Conservation (phyloP, 2,888 invertebrate species). For the Cyaniris semiargus region DNA sequence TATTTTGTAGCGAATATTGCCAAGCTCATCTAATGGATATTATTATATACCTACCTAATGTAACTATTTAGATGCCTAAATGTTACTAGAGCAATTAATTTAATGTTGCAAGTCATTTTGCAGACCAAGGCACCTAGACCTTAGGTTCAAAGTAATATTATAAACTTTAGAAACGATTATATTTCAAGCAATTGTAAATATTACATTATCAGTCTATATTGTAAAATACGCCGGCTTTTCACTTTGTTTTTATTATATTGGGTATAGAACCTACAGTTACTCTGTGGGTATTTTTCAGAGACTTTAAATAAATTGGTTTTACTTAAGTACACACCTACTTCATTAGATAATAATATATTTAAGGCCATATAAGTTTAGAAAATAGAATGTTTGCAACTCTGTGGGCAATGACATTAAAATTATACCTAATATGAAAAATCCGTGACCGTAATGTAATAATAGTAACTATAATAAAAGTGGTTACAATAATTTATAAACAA, state of each 20-base stretch:
- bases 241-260: too few species aligned
- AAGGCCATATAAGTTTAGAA: not conserved
- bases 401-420: not conserved
- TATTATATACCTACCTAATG: not conserved
- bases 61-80: not conserved
- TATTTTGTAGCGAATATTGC: not conserved
- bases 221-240: not conserved
- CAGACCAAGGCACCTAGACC: not conserved
- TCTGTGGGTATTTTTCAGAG: too few species aligned
- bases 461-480: not conserved
- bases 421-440: not conserved
- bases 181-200: not conserved
- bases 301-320: too few species aligned
- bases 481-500: constrained; percentile 5
- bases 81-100: constrained; percentile 4
- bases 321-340: too few species aligned
- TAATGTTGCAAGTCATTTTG: not conserved
- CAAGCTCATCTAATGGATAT: not conserved
- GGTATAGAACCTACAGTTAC: too few species aligned
- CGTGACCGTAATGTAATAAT: constrained; percentile 4
- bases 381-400: not conserved
- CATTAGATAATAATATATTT: not conserved
- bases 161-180: not conserved
- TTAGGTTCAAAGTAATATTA: not conserved
- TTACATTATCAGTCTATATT: too few species aligned